These are phyloP conservation scores for Laticauda colubrina DNA, from an alignment of 2,113 vertebrate species.

Conservation along the genomic window DNA sequence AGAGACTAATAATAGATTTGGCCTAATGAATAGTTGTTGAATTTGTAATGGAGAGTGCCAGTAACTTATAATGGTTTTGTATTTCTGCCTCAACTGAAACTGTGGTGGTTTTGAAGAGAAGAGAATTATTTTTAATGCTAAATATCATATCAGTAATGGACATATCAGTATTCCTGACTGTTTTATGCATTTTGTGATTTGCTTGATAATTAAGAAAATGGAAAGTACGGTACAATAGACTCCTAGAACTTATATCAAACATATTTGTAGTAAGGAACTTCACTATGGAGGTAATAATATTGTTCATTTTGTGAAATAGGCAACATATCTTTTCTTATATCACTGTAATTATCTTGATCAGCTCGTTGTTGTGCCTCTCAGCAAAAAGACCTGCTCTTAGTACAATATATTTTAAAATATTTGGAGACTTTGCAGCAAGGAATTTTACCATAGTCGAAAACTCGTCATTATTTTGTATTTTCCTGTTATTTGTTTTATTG, in stretches of 20 bases:
- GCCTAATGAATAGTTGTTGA: neutral
- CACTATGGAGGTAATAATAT: neutral
- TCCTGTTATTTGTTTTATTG: conserved; percentile 31
- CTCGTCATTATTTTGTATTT: conserved; percentile 27
- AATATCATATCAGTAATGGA: conserved; percentile 20
- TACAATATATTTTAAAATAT: conserved; percentile 9
- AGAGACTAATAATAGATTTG: conserved; percentile 10
- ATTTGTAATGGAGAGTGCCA: neutral
- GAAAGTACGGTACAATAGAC: conserved; percentile 15
- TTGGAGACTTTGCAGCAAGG: neutral
- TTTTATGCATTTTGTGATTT: conserved; percentile 30
- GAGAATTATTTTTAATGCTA: conserved; percentile 14
- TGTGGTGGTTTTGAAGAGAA: neutral
- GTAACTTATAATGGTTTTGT: neutral
- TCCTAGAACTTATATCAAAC: neutral
- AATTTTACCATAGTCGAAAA: conserved; percentile 36
- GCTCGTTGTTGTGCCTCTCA: conserved; percentile 2
- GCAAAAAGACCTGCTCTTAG: conserved; percentile 30
- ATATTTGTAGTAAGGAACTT: neutral
- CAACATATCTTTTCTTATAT: neutral
- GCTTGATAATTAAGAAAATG: conserved; percentile 16
- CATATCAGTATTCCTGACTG: conserved; percentile 29
- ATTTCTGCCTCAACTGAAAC: neutral
- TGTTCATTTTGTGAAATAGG: conserved; percentile 11
- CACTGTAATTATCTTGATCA: neutral